Evolutionary conservation across 2,888 invertebrate species (phyloP).

Genomic region (Candidula unifasciata): DNA sequence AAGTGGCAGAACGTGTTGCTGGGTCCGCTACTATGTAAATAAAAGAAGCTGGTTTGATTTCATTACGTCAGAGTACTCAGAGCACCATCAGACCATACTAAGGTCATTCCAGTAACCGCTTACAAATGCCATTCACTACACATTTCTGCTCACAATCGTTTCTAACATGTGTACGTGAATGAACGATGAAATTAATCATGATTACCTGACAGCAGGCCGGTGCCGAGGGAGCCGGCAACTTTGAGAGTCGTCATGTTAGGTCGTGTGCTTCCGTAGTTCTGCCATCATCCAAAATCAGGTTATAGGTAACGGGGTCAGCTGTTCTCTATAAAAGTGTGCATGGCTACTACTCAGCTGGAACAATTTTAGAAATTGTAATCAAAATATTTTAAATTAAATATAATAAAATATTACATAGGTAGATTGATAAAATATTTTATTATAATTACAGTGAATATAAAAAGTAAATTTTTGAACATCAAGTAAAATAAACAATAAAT

Average conservation of each 20-base stretch:
- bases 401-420: not conserved
- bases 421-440: not conserved
- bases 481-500: not conserved
- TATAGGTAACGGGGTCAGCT: constrained; percentile 20
- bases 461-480: not conserved
- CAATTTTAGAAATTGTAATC: not conserved
- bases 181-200: not conserved
- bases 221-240: constrained; percentile 16
- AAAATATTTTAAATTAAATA: not conserved
- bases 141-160: not conserved
- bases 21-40: not conserved
- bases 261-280: constrained; percentile 21
- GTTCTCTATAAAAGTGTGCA: not conserved
- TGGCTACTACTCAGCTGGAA: not conserved
- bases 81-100: not conserved
- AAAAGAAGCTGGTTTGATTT: not conserved
- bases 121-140: not conserved
- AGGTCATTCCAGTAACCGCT: constrained; percentile 14
- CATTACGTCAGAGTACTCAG: too few species aligned
- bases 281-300: constrained; percentile 36
- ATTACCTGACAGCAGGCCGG: constrained; percentile 11
- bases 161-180: not conserved
- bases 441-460: too few species aligned
- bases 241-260: constrained; percentile 31
- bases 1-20: too few species aligned